These are phyloP conservation scores for Catharus minimus DNA, from an alignment of 2,113 vertebrate species.

Conservation along the genomic window DNA sequence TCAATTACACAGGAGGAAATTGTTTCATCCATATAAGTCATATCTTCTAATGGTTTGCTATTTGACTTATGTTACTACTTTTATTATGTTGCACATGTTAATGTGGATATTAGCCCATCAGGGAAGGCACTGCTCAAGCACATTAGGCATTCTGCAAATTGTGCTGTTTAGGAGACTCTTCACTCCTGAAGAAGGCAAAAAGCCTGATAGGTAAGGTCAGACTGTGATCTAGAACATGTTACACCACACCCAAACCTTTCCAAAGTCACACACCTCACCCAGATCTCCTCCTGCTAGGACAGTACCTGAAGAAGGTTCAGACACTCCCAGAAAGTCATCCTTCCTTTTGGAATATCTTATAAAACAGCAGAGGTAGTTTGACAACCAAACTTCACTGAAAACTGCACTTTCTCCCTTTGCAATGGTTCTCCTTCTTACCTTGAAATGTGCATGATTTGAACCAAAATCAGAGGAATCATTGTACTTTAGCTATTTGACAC, in stretches of 20 bases:
- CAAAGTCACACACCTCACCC: not conserved
- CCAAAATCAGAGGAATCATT: not conserved
- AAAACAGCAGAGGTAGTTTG: accelerated
- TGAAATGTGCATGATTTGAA: not conserved
- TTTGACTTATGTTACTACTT: not conserved
- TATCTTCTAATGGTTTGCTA: not conserved
- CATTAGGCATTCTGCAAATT: not conserved
- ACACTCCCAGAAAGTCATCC: not conserved
- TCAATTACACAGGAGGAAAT: conserved; percentile 2
- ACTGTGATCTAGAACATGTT: not conserved
- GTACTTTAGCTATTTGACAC: not conserved
- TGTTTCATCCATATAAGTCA: not conserved
- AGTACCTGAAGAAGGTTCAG: not conserved
- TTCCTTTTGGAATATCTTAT: not conserved
- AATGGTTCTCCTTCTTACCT: not conserved
- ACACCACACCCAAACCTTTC: not conserved
- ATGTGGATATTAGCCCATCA: not conserved
- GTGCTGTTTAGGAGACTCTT: not conserved
- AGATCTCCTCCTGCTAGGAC: not conserved
- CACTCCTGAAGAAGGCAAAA: not conserved
- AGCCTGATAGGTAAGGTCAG: not conserved
- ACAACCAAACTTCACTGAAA: not conserved
- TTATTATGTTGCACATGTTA: not conserved
- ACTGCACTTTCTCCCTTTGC: not conserved
- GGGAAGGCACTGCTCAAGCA: not conserved